Conservation (phyloP, 2,113 vertebrate genomes). For the Mobula birostris region DNA sequence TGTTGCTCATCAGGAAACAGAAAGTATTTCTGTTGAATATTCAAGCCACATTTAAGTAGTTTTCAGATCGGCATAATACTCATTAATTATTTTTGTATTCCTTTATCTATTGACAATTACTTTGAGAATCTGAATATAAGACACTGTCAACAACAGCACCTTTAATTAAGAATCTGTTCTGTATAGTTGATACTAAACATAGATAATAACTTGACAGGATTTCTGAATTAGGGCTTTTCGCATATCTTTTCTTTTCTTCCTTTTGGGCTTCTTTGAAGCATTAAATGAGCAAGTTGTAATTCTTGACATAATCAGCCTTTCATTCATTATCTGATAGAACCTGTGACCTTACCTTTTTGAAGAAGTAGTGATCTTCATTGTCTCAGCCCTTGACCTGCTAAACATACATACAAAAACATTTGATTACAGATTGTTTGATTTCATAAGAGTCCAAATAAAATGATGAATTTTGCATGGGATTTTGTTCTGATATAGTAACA, state of each 20-base stretch:
- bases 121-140: not conserved
- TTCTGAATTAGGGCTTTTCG: not conserved
- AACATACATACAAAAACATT: not conserved
- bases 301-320: not conserved
- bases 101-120: not conserved
- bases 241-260: not conserved
- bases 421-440: not conserved
- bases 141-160: no score
- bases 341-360: not conserved
- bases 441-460: not conserved
- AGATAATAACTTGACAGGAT: not conserved
- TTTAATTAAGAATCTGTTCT: not conserved
- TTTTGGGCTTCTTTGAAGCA: not conserved
- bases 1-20: not conserved
- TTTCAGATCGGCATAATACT: not conserved
- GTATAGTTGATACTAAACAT: conserved; percentile 19
- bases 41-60: not conserved
- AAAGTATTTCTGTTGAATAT: not conserved
- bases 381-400: not conserved
- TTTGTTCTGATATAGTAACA: no score
- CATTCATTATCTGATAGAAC: not conserved
- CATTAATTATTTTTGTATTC: not conserved
- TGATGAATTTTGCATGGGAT: not conserved
- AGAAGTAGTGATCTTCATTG: not conserved
- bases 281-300: not conserved